Evolutionary conservation across 2,113 vertebrate species (phyloP), one percentile per base, ranked within the genome.

Genomic region (Rhipidura dahli): DNA sequence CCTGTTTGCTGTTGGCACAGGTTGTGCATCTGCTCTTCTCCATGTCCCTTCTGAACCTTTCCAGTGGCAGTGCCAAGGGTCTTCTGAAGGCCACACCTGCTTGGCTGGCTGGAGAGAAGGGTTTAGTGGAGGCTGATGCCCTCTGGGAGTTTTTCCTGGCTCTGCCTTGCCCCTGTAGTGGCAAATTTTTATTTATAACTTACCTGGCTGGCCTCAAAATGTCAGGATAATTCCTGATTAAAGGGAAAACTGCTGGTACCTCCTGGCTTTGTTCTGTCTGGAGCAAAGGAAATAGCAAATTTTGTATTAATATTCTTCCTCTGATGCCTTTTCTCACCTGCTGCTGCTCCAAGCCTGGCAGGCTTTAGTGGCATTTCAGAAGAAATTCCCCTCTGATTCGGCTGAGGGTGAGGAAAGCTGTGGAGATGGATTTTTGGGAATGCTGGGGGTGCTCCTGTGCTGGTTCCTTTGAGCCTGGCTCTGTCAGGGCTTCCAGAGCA

Each of bases 171-270:
- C 78, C 30, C 39, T 61, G 21, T 23, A 51, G 83, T 50, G 66
- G 72, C 59, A 39, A 82, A n/a, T 56, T 65, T 64, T 72, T 91
- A 42, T 94, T 93, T 73, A 35, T 42, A 45, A 54, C 3, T 9
- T 47, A 87, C 87, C 84, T 91, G 75, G 8, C 33, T 85, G 87
- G 87, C 94, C 90, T 91, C 87, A 86, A 96, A 95, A 79, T 15
- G 90, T 94, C 93, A 78, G 39, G 44, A 42, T 4, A 45, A 44
- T 83, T 64, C 85, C 87, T 9, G 49, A 78, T 92, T 6, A 92
- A 91, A 96, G 73, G 66, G 39, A 65, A 31, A 80, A 37, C 66
- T 54, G 66, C 93, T 28, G 50, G 30, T 70, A 22, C 63, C 9
- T n/a, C 0, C 5, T 14, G 78, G 73, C 84, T 79, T 95, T 44